These are phyloP conservation scores for Cladopsammia gracilis DNA, from an alignment of 64 coral and sea anemone species.

Conservation along the genomic window DNA sequence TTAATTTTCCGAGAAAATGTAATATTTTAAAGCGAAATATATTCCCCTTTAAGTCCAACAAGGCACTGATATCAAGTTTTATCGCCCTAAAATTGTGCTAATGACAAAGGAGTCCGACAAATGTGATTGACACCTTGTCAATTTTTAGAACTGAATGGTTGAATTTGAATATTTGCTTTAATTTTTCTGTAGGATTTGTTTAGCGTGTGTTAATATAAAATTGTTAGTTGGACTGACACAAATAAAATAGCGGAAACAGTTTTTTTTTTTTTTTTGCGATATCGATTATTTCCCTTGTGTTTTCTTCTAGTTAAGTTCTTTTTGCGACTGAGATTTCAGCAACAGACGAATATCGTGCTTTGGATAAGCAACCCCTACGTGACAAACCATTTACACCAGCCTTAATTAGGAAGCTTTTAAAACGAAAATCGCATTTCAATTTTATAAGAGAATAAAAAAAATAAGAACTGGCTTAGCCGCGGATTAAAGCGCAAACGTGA, in stretches of 20 bases:
- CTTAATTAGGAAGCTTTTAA: not conserved
- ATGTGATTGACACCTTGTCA: conserved; percentile 25
- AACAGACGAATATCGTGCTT: not conserved
- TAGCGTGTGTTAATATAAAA: not conserved
- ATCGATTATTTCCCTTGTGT: too few relatives aligned
- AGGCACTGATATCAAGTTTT: not conserved
- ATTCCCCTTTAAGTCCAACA: not conserved
- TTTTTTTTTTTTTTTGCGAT: too few relatives aligned
- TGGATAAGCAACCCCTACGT: not conserved
- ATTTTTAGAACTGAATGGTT: not conserved
- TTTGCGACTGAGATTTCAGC: not conserved
- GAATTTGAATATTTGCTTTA: conserved; percentile 12
- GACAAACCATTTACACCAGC: not conserved
- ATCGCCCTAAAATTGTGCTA: not conserved
- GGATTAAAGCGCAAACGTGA: too few relatives aligned
- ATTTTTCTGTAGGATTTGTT: conserved; percentile 23
- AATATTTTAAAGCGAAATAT: not conserved
- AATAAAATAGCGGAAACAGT: not conserved
- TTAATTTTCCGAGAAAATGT: not conserved
- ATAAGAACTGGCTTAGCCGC: not conserved
- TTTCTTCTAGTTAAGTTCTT: not conserved
- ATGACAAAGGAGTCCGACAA: not conserved
- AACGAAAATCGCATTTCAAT: not conserved
- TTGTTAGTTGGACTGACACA: not conserved
- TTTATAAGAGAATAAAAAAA: not conserved